A percentile compares a stretch with the other conserved stretches of the same genome.
These are phyloP conservation scores for Palloptera scutellata DNA, from an alignment of 2,888 invertebrate species.

Conservation along the genomic window DNA sequence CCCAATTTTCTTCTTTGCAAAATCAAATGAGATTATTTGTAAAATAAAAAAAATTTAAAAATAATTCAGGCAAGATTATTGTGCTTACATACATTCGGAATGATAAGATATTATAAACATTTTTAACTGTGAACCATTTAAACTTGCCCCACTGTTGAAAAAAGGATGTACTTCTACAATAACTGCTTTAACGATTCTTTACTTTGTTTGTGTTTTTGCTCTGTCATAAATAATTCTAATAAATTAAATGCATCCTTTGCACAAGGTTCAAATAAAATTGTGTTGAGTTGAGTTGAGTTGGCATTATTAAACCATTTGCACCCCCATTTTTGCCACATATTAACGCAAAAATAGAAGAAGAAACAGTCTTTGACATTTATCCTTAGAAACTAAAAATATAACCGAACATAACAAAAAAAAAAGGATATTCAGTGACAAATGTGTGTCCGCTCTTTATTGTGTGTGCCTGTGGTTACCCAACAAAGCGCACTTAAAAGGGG, in stretches of 20 bases:
- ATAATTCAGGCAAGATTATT: too few species aligned
- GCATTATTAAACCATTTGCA: conserved; percentile 49
- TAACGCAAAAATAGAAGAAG: neutral
- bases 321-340: conserved; percentile 48
- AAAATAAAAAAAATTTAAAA: too few species aligned
- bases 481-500: too few species aligned
- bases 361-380: conserved; percentile 2
- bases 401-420: neutral
- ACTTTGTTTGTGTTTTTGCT: too few species aligned
- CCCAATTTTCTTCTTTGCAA: too few species aligned
- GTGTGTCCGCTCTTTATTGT: neutral
- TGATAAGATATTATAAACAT: too few species aligned
- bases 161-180: too few species aligned
- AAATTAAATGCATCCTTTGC: conserved; percentile 64
- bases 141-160: too few species aligned
- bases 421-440: neutral
- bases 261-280: conserved; percentile 22
- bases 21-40: too few species aligned
- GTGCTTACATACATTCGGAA: too few species aligned
- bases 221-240: conserved; percentile 56
- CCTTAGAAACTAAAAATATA: neutral
- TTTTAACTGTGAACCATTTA: too few species aligned
- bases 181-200: too few species aligned
- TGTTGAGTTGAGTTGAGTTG: neutral
- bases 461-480: neutral